A percentile compares a stretch with the other conserved stretches of the same genome.
Evolutionary conservation across 2,113 vertebrate species (phyloP).

Genomic region (Caranx ignobilis): DNA sequence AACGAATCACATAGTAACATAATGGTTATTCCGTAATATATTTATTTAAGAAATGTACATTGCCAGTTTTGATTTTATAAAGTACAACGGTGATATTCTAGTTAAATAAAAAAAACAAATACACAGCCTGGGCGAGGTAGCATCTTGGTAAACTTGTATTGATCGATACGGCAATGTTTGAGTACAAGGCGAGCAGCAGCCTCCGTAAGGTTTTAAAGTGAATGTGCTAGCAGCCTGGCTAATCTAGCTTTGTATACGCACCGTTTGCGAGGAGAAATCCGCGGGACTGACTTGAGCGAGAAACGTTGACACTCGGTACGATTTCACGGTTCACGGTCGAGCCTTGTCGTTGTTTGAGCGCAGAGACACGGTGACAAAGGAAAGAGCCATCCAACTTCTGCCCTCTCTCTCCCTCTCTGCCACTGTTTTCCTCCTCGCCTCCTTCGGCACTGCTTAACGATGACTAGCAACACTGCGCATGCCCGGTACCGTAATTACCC

Average conservation of each 20-base stretch:
- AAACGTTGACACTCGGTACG: background rate
- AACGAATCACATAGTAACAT: background rate
- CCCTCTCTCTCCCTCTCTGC: constrained; percentile 43
- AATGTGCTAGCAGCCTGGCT: constrained; percentile 68
- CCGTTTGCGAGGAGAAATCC: constrained; percentile 53
- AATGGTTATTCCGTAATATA: background rate
- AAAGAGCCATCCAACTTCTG: constrained; percentile 73
- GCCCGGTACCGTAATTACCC: constrained; percentile 69
- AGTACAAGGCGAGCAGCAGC: constrained; percentile 21
- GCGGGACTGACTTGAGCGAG: background rate
- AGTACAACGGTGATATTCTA: no score
- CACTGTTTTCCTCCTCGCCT: constrained; percentile 71
- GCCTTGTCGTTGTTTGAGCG: background rate
- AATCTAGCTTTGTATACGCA: constrained; percentile 71
- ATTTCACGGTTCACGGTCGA: constrained; percentile 18
- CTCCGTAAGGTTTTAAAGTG: constrained; percentile 38
- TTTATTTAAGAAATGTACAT: background rate
- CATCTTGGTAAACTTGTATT: constrained; percentile 36
- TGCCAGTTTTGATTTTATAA: background rate
- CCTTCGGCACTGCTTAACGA: constrained; percentile 52
- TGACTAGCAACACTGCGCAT: constrained; percentile 64
- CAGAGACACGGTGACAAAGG: constrained; percentile 59
- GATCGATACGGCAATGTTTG: background rate
- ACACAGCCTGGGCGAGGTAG: background rate
- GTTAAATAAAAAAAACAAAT: background rate